A percentile compares a stretch with the other conserved stretches of the same genome.
Evolutionary conservation across 2,797 vertebrate genomes (phyloP).

Genomic region (Tapirus indicus): DNA sequence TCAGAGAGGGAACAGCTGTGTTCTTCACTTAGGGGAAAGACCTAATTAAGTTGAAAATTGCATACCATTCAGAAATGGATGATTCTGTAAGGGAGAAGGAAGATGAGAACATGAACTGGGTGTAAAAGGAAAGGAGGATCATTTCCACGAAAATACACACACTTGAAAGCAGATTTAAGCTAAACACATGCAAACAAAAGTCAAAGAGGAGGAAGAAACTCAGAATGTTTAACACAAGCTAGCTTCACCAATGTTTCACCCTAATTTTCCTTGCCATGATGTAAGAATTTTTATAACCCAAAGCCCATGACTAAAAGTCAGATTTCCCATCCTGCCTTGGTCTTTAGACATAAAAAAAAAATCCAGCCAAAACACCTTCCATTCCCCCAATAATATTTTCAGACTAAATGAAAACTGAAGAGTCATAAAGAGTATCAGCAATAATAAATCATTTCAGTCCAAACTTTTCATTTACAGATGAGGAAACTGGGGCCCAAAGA

Average conservation of each 20-base stretch:
- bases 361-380: background rate
- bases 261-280: background rate
- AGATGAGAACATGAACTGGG: conserved; percentile 52
- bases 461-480: background rate
- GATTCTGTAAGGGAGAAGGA: conserved; percentile 78
- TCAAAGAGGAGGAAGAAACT: conserved; percentile 53
- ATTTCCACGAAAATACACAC: conserved; percentile 68
- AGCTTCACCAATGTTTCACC: conserved; percentile 9
- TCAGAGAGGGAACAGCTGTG: conserved; percentile 80
- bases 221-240: conserved; percentile 55
- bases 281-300: conserved; percentile 50
- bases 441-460: background rate
- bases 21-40: conserved; percentile 84
- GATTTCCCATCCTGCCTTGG: conserved; percentile 14
- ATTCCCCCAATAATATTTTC: conserved; percentile 20
- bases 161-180: conserved; percentile 59
- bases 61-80: conserved; percentile 82
- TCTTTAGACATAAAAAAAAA: conserved; percentile 66
- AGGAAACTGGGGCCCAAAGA: background rate
- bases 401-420: conserved; percentile 9
- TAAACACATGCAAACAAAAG: conserved; percentile 70
- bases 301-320: conserved; percentile 31
- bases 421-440: background rate
- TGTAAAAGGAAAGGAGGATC: conserved; percentile 59
- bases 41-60: conserved; percentile 83